These are phyloP conservation scores for Muricea muricata DNA, from an alignment of 92 coral and sea anemone genomes.

Conservation along the genomic window DNA sequence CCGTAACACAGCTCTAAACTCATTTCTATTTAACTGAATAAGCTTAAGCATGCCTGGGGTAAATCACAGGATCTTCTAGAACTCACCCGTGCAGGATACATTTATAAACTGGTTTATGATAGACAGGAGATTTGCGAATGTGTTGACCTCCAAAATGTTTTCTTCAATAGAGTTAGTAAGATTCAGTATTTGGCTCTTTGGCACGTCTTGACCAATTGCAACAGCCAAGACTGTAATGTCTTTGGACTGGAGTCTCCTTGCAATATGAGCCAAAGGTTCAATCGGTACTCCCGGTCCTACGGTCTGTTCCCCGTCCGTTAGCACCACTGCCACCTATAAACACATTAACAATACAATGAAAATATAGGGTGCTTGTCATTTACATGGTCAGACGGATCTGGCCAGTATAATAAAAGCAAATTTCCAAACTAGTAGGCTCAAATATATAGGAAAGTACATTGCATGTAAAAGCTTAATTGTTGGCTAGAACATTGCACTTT, in stretches of 20 bases:
- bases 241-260: constrained; percentile 18
- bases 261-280: constrained; percentile 10
- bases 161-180: constrained; percentile 21
- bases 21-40: no score
- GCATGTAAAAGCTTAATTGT: no score
- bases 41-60: no score
- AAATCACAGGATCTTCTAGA: neutral
- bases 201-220: constrained; percentile 10
- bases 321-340: constrained; percentile 36
- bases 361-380: no score
- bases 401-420: no score
- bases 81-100: constrained; percentile 34
- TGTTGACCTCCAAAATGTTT: constrained; percentile 26
- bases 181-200: neutral
- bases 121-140: neutral
- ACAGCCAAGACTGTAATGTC: constrained; percentile 26
- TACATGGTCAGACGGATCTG: no score
- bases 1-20: no score
- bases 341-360: no score
- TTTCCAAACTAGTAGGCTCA: no score
- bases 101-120: constrained; percentile 18
- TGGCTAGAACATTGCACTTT: no score
- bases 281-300: constrained; percentile 27
- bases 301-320: constrained; percentile 29
- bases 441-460: no score